Percentiles rank a stretch among this genome's conserved stretches.
Evolutionary conservation across 2,113 vertebrate genomes (phyloP).

Genomic region (Alethe castanea): DNA sequence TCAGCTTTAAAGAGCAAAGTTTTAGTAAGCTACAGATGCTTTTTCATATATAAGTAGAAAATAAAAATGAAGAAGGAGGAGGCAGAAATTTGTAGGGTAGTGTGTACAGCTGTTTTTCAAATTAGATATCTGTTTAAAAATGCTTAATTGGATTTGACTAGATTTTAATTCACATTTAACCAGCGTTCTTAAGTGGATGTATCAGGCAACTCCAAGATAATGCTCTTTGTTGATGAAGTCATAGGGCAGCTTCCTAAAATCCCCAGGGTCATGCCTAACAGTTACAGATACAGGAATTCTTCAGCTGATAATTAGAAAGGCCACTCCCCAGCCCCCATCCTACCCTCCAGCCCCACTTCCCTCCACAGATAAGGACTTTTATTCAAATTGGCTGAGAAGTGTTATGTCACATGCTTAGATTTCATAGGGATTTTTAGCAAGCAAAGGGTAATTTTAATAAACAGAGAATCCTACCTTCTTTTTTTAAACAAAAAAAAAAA

Average conservation of each 20-base stretch:
- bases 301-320: constrained; percentile 7
- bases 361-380: background rate
- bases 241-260: constrained; percentile 35
- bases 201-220: background rate
- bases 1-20: background rate
- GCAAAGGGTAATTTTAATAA: constrained; percentile 8
- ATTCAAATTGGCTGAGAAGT: constrained; percentile 43
- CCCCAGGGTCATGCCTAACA: background rate
- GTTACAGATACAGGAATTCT: background rate
- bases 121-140: constrained; percentile 27
- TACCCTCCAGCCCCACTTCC: background rate
- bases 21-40: background rate
- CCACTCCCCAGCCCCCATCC: background rate
- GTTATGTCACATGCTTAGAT: constrained; percentile 43
- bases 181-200: background rate
- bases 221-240: background rate
- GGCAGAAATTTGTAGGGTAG: background rate
- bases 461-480: constrained; percentile 22
- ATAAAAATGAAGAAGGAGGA: background rate
- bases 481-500: background rate
- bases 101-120: constrained; percentile 43
- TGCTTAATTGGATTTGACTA: background rate
- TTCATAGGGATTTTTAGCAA: constrained; percentile 41
- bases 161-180: constrained; percentile 30
- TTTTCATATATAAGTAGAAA: background rate